Percentiles rank a stretch among this genome's conserved stretches.
Conservation (phyloP, 2,113 vertebrate genomes). For the Felis chaus region DNA sequence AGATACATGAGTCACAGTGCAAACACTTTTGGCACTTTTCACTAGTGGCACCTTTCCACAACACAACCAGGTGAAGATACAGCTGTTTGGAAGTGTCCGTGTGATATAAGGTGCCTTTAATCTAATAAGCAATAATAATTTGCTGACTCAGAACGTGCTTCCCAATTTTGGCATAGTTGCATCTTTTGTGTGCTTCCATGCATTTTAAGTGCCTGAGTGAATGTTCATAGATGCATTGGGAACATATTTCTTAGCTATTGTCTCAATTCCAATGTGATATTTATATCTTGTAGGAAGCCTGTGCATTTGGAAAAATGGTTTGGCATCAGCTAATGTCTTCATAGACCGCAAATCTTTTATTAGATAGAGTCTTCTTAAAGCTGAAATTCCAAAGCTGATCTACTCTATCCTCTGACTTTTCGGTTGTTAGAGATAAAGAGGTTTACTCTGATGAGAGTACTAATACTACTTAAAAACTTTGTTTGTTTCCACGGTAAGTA, state of each 20-base stretch:
- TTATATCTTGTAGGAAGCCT: slow-evolving; percentile 3
- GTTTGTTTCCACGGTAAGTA: neutral
- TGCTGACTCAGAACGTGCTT: neutral
- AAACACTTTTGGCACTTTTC: neutral
- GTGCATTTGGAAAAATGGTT: neutral
- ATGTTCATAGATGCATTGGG: neutral
- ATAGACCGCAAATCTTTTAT: neutral
- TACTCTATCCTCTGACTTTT: neutral
- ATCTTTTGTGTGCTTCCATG: neutral
- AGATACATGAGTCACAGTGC: neutral
- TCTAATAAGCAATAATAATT: neutral
- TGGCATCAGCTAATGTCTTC: neutral
- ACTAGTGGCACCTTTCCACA: neutral
- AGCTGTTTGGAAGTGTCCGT: neutral
- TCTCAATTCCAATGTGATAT: neutral
- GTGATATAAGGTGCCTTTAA: neutral
- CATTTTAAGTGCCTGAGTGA: neutral
- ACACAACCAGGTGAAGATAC: neutral
- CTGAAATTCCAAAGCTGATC: neutral
- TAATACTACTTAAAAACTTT: neutral
- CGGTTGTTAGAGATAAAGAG: neutral
- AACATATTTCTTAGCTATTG: neutral
- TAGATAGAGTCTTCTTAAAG: slow-evolving; percentile 30
- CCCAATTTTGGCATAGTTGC: neutral
- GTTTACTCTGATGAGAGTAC: neutral